Base-by-base conservation (phyloP, 1,140 invertebrate species). In the Trichonephila clavipes region DNA sequence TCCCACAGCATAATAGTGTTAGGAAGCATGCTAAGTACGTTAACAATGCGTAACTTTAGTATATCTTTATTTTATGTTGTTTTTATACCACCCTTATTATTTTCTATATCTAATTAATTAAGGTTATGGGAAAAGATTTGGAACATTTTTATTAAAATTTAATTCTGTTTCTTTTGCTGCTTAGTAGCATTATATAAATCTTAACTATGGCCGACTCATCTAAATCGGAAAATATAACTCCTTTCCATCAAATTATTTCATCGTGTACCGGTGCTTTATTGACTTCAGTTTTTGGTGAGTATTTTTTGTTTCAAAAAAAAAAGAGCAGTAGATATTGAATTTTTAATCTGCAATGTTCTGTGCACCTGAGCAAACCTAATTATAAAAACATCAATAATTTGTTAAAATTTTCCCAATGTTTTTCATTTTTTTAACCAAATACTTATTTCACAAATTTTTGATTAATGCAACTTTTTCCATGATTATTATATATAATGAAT, bases 201-300 rank as follows among this genome's bases (percentile, higher is more conserved):
- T 61, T 62, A 28, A 90, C 10, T 12, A 90, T 90, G 89, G 89
- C 89, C 12, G 72, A 82, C 51, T 82, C 69, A 86, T 28, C 34
- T 69, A 18, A 64, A 14, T 44, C 24, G 85, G 19, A 62, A n/a
- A 85, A 92, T 34, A 98, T 98, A 88, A 98, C 97, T 94, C 97
- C 98, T 0, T 95, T 97, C 92, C 98, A 99, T 96, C 98, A 99
- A 96, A 98, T 99, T 96, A 96, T 98, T 94, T 97, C 98, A 59
- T 98, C 98, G 72, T 98, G 98, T 95, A 97, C 97, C 66, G 98
- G 98, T 94, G 98, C 98, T 21, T 95, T 99, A 21, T 96, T 99
- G 94, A 99, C 98, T 93, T 99, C 98, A 24, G 95, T 98, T 83
- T 97, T 98, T 95, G 98, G 98, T 99, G 97, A 95, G 94, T 92